Base-by-base conservation (phyloP, 2,888 invertebrate genomes). In the Thera britannica region DNA sequence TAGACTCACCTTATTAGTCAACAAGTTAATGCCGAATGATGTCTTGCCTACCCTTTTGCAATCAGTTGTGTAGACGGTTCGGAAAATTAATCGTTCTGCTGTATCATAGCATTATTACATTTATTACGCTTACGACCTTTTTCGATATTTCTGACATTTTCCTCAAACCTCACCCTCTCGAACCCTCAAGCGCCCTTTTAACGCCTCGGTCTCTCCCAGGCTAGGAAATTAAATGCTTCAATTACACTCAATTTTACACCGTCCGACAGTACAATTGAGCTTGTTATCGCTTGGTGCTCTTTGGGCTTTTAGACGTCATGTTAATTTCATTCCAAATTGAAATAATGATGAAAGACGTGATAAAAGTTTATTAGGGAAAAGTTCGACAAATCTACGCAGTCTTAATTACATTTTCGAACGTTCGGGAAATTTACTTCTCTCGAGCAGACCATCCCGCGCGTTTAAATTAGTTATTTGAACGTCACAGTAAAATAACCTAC, bases 181-280 rank as follows among this genome's bases (percentile, higher is more conserved):
- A 70, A 61, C 79, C 82, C 83, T 85, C 85, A 80, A 81, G 79
- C 83, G 81, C 84, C 89, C 89, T 88, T 87, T 88, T 89, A 85
- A 85, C 90, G 86, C 90, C 84, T 86, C 80, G 77, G 86, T 78
- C 76, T 62, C 81, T 56, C 81, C 75, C 79, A 74, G 72, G 76
- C 77, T 74, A 76, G 80, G 77, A 88, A 88, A 91, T 92, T 90
- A 86, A 90, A 90, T 80, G 84, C 75, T 79, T 74, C 82, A 86
- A 88, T 89, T 85, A 84, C 79, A 83, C 77, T 79, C 77, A 77
- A 90, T 87, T 88, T 78, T 86, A 80, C 76, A 85, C 87, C 82
- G 76, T 87, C 74, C 60, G 71, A 70, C 69, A 73, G 73, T 75
- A 63, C 61, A 75, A 87, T 86, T 85, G 76, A 83, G 86, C 76